Percentiles rank a stretch among this genome's conserved stretches.
phyloP scores from a whole-genome alignment of 1,140 invertebrate genomes.

The Pseudoatta argentina region DNA sequence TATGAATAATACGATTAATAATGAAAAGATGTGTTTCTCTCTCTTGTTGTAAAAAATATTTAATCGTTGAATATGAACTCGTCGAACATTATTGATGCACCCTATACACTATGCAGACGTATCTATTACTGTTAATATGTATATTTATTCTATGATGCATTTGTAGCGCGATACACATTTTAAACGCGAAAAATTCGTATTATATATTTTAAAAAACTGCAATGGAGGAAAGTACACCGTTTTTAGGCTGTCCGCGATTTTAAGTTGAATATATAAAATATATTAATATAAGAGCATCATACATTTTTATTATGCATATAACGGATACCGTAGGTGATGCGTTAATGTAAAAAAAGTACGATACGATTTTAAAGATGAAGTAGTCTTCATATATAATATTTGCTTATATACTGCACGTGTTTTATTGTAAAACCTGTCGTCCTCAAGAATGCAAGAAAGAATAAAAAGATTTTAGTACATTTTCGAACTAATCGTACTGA shows the following conservation, averaged over 20 bases:
- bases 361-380: conserved; percentile 29
- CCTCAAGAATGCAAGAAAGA: conserved; percentile 40
- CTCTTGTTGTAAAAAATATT: background rate
- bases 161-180: conserved; percentile 69
- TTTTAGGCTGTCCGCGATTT: conserved; percentile 15
- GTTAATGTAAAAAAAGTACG: conserved; percentile 34
- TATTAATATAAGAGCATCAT: conserved; percentile 36
- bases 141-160: conserved; percentile 75
- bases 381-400: conserved; percentile 50
- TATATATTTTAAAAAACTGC: conserved; percentile 54
- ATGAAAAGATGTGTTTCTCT: background rate
- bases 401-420: conserved; percentile 60
- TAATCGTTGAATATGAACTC: background rate
- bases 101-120: conserved; percentile 46
- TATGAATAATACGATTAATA: background rate
- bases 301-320: conserved; percentile 58
- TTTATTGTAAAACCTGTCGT: conserved; percentile 69
- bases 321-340: conserved; percentile 22
- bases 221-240: conserved; percentile 10
- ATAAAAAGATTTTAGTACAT: conserved; percentile 51
- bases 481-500: conserved; percentile 62
- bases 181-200: conserved; percentile 60
- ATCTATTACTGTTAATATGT: conserved; percentile 70
- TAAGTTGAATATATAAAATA: conserved; percentile 30
- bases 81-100: conserved; percentile 1